Evolutionary conservation across 2,888 invertebrate species (phyloP), one percentile per base, ranked within the genome.

Genomic region (Polydrusus cervinus): DNA sequence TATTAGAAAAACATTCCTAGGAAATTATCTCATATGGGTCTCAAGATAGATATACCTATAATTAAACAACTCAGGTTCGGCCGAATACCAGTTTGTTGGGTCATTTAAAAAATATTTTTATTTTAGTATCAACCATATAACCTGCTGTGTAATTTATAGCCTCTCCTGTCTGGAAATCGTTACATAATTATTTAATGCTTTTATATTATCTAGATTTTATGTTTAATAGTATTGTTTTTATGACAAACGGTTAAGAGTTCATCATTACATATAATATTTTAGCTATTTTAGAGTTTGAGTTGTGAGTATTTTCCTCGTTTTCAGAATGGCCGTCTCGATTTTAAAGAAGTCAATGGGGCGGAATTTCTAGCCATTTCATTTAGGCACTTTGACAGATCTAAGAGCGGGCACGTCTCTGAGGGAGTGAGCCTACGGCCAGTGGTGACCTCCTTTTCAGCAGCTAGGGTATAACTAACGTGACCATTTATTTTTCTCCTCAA

Each of bases 111-210:
- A 72, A 72, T 72, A 72, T 72, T 66, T 72, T 72, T 61, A 51
- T 67, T 66, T 66, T 72, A 67, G 60, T 72, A 30, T 67, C 72
- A 14, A 30, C 72, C 72, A 34, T 60, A 74, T 62, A 75, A 75
- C 75, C 75, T 66, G 75, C 75, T 75, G 75, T 20, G 70, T 70
- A 71, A 75, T 75, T 75, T 75, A 75, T 75, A 66, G 75, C 34
- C 51, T 18, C 45, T 70, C 51, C 64, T 51, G 68, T 69, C 74
- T 60, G 72, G 49, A 60, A 72, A 61, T 65, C 55, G 61, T 72
- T 72, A 72, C 67, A n/a, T 72, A 72, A 72, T 66, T 61, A 61
- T 66, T 66, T 72, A 67, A 66, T 53, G 40, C 14, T 20, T 55
- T 70, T 16, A 34, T 55, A 16, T 47, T 20, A 25, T 25, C 13